Base-by-base conservation (phyloP, 2,113 vertebrate species). In the Hyaena hyaena region DNA sequence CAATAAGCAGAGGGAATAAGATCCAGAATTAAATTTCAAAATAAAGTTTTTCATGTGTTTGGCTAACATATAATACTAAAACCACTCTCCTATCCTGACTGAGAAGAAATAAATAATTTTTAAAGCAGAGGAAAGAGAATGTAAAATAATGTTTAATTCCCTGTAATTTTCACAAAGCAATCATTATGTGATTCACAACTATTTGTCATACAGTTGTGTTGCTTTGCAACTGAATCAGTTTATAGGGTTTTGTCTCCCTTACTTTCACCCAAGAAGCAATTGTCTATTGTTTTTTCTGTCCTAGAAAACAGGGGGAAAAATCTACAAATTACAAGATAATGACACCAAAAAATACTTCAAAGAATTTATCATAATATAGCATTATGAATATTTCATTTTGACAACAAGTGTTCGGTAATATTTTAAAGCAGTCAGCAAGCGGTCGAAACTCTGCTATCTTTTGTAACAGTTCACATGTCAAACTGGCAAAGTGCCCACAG, bases 401-500 rank as follows among this genome's bases (percentile, higher is more conserved):
- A 98, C 98, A 98, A 97, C 97, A 97, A 99, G 97, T 96, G 63
- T 96, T 98, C 88, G 95, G 98, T 99, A 98, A 98, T 98, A 98
- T 98, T 98, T 98, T 98, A 99, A 99, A 98, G 98, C 98, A 98
- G 98, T 92, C 98, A 98, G 98, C 98, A 98, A 99, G 98, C 97
- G 97, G 98, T 98, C 93, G 97, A 99, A 99, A 99, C 98, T 99
- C 98, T 98, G 98, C 98, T 98, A 98, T 99, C 98, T 99, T 99
- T 99, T 99, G 98, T 99, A 98, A 99, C 99, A 99, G 99, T 99
- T 99, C 99, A 99, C 99, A 99, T 99, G 99, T 99, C 99, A 99
- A 98, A 98, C 99, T 99, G 99, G 99, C 99, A 98, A 98, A 98
- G 98, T 99, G 99, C 99, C 99, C 98, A 98, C 98, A 97, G 99